phyloP scores from a whole-genome alignment of 2,113 vertebrate species.

The Ascaphus truei region DNA sequence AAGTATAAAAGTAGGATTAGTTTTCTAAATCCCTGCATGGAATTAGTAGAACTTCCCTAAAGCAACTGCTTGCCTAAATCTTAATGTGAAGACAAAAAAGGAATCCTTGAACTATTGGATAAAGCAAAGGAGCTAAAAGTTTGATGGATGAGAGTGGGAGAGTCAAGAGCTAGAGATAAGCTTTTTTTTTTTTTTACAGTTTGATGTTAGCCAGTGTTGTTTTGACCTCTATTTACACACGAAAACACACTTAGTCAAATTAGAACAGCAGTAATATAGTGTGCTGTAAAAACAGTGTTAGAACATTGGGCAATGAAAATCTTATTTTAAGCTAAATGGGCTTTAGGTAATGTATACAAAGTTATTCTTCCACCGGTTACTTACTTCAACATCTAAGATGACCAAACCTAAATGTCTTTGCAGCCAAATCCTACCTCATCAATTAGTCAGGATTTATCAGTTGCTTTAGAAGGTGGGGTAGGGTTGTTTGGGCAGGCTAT shows the following conservation, averaged over 20 bases:
- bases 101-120: conserved; percentile 19
- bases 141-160: conserved; percentile 20
- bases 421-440: conserved; percentile 10
- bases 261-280: background rate
- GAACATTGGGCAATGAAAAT: background rate
- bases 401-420: background rate
- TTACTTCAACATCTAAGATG: background rate
- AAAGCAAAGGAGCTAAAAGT: conserved; percentile 11
- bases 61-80: conserved; percentile 18
- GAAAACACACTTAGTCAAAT: background rate
- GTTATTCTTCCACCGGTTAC: background rate
- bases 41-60: conserved; percentile 18
- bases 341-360: background rate
- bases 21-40: conserved; percentile 19
- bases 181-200: background rate
- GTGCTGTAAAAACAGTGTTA: background rate
- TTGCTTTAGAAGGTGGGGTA: background rate
- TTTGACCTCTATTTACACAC: background rate
- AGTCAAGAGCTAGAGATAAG: conserved; percentile 10
- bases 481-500: background rate
- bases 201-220: conserved; percentile 20
- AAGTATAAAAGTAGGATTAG: conserved; percentile 22
- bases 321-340: background rate
- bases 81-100: conserved; percentile 22
- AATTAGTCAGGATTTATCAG: conserved; percentile 18